Percentiles rank a stretch among this genome's conserved stretches.
These are phyloP conservation scores for Benthosema pterotum DNA, from an alignment of 2,797 vertebrate species.

Conservation along the genomic window DNA sequence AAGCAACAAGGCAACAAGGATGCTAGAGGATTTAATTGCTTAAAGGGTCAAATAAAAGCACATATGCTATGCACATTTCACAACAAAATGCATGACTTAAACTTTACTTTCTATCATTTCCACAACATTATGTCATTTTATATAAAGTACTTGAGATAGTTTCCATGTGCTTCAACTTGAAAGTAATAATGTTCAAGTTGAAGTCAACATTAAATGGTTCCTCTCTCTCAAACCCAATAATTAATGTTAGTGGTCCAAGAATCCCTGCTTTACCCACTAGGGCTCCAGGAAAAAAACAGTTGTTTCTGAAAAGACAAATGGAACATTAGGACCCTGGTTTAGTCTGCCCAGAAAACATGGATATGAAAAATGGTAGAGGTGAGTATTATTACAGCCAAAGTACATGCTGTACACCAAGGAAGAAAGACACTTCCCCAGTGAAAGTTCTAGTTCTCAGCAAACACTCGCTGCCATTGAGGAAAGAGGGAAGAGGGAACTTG, in stretches of 20 bases:
- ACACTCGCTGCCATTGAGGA: no score
- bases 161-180: background rate
- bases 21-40: no score
- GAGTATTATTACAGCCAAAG: slow-evolving; percentile 22
- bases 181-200: background rate
- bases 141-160: background rate
- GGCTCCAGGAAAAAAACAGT: slow-evolving; percentile 7
- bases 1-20: no score
- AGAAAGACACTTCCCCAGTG: slow-evolving; percentile 6
- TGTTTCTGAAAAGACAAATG: slow-evolving; percentile 58
- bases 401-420: background rate
- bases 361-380: slow-evolving; percentile 27
- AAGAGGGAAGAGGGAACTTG: background rate
- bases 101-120: background rate
- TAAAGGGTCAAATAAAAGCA: slow-evolving; percentile 21
- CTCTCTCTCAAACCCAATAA: slow-evolving; percentile 3
- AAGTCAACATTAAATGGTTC: background rate
- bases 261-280: slow-evolving; percentile 20
- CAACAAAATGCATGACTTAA: no score
- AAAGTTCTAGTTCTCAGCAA: slow-evolving; percentile 18
- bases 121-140: no score
- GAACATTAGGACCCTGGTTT: slow-evolving; percentile 49
- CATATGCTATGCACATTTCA: slow-evolving; percentile 16
- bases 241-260: background rate
- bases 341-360: slow-evolving; percentile 39